phyloP scores from a whole-genome alignment of 2,113 vertebrate species.

The Anolis carolinensis region DNA sequence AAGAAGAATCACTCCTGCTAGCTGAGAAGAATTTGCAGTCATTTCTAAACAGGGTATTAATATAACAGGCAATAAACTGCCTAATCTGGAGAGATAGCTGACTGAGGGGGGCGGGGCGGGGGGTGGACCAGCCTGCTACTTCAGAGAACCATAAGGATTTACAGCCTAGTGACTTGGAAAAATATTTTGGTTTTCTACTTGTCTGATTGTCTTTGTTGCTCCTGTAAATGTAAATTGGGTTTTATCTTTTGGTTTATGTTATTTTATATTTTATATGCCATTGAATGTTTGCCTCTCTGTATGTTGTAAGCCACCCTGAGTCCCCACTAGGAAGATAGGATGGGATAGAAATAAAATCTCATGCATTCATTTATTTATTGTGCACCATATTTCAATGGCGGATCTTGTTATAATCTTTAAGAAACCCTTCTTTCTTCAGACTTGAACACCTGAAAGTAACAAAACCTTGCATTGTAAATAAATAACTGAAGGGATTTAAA shows the following conservation, averaged over 20 bases:
- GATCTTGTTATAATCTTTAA: neutral
- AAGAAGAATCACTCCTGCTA: neutral
- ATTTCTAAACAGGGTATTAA: neutral
- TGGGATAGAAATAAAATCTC: too few relatives aligned
- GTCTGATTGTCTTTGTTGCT: neutral
- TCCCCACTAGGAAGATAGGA: too few relatives aligned
- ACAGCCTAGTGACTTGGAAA: too few relatives aligned
- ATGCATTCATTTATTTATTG: neutral
- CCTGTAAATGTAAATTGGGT: too few relatives aligned
- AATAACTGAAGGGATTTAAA: conserved; percentile 17
- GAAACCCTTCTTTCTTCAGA: neutral
- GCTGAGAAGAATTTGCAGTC: neutral
- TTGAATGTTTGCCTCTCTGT: too few relatives aligned
- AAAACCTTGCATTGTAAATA: conserved; percentile 38
- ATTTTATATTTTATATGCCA: too few relatives aligned
- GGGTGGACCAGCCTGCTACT: neutral
- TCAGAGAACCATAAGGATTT: neutral
- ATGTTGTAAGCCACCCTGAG: too few relatives aligned
- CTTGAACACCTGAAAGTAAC: conserved; percentile 6
- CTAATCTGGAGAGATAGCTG: neutral
- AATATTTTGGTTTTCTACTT: too few relatives aligned
- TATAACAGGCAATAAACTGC: neutral
- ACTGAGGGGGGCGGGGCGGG: too few relatives aligned
- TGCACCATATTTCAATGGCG: neutral
- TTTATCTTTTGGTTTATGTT: too few relatives aligned